phyloP scores from a whole-genome alignment of 2,797 vertebrate species.

The Anolis apletophallus region DNA sequence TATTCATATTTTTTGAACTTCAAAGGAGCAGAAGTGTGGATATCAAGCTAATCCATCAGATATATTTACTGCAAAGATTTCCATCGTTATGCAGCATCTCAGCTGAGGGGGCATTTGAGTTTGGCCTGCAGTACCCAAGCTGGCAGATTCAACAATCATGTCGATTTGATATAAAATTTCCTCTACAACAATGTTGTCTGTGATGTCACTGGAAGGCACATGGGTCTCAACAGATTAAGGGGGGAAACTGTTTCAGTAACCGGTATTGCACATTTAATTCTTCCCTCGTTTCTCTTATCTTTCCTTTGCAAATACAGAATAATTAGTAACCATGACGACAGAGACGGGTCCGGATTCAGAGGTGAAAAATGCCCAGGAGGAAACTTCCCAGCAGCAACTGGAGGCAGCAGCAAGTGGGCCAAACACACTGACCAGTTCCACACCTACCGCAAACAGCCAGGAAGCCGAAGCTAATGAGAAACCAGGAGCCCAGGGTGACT shows the following conservation, averaged over 20 bases:
- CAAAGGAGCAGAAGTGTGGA: background rate
- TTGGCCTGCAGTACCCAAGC: background rate
- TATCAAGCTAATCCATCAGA: background rate
- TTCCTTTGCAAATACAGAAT: conserved; percentile 74
- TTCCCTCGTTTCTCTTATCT: conserved; percentile 40
- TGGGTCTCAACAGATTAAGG: accelerated
- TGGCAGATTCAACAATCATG: background rate
- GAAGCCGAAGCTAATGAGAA: conserved; percentile 76
- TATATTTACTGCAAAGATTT: background rate
- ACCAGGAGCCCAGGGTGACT: conserved; percentile 74
- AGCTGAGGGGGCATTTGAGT: background rate
- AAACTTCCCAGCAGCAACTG: conserved; percentile 78
- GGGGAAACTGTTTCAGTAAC: background rate
- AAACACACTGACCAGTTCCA: conserved; percentile 45
- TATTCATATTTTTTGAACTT: background rate
- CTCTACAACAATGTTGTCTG: background rate
- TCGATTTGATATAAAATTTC: background rate
- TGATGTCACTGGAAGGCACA: background rate
- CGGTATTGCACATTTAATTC: conserved; percentile 15
- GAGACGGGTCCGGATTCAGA: conserved; percentile 81
- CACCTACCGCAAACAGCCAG: conserved; percentile 50
- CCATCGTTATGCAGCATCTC: background rate
- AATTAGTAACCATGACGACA: conserved; percentile 83
- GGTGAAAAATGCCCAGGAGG: conserved; percentile 81
- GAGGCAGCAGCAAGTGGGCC: conserved; percentile 74